These are phyloP conservation scores for Schlechtendalia chinensis DNA, from an alignment of 1,140 invertebrate species.

Conservation along the genomic window DNA sequence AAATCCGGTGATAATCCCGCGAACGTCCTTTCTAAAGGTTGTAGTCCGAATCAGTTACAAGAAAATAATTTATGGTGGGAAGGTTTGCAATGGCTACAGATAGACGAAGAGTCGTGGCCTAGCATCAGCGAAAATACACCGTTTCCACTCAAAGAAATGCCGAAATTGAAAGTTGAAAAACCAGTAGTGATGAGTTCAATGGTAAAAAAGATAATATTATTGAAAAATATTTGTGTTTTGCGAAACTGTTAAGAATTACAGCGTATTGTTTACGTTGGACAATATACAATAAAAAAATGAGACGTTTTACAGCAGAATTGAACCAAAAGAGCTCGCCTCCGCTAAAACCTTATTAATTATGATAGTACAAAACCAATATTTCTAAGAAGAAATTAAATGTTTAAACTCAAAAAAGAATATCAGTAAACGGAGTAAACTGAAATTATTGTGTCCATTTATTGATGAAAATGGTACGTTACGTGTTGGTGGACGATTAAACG, in stretches of 20 bases:
- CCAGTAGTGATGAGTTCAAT: not conserved
- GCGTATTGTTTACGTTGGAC: not conserved
- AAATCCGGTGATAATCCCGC: slow-evolving; percentile 56
- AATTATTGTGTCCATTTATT: no score
- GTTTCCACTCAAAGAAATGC: no score
- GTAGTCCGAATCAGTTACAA: slow-evolving; percentile 49
- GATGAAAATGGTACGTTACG: slow-evolving; percentile 50
- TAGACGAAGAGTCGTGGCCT: not conserved
- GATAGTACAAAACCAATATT: no score
- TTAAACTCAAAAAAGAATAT: no score
- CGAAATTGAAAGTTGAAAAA: no score
- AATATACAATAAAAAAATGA: not conserved
- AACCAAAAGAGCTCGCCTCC: not conserved
- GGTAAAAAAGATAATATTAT: not conserved
- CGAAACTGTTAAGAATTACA: not conserved
- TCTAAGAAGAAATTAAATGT: no score
- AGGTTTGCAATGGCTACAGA: slow-evolving; percentile 8
- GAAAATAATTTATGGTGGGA: slow-evolving; percentile 52
- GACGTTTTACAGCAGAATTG: not conserved
- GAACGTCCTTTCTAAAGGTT: slow-evolving; percentile 57
- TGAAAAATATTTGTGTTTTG: not conserved
- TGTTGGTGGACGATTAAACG: slow-evolving; percentile 49
- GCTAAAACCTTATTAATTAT: not conserved
- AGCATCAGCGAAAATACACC: not conserved
- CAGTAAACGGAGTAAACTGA: no score